phyloP scores from a whole-genome alignment of 2,888 invertebrate species.

The Drosophila paramelanica region DNA sequence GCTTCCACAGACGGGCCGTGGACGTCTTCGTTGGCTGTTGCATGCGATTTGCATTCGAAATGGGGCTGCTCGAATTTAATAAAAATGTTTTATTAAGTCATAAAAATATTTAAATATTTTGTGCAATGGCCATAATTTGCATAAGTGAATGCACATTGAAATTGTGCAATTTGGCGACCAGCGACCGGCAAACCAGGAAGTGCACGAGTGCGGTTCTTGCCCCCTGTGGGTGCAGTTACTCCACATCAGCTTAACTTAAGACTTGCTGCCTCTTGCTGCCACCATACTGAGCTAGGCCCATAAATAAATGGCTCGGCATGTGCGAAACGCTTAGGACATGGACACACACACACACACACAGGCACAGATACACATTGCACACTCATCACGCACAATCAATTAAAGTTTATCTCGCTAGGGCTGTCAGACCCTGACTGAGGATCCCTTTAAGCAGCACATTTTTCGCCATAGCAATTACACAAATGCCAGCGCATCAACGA shows the following conservation, averaged over 20 bases:
- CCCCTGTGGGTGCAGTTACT: conserved; percentile 43
- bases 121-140: conserved; percentile 57
- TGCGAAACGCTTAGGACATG: conserved; percentile 27
- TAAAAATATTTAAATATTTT: conserved; percentile 68
- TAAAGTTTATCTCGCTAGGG: conserved; percentile 66
- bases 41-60: conserved; percentile 75
- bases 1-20: conserved; percentile 1
- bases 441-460: conserved; percentile 44
- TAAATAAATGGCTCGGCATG: conserved; percentile 48
- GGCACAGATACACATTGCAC: conserved; percentile 7
- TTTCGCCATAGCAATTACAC: conserved; percentile 66
- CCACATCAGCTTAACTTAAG: conserved; percentile 11
- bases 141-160: conserved; percentile 76
- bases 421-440: conserved; percentile 46
- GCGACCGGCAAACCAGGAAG: conserved; percentile 67
- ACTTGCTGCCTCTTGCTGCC: conserved; percentile 21
- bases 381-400: conserved; percentile 72
- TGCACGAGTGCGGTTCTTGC: conserved; percentile 55
- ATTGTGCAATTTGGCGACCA: conserved; percentile 69
- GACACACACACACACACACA: conserved; percentile 15
- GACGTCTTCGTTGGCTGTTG: conserved; percentile 42
- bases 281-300: conserved; percentile 35
- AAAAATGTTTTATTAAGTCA: conserved; percentile 80
- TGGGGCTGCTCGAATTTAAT: conserved; percentile 76
- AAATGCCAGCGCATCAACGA: conserved; percentile 68